Base-by-base conservation (phyloP, 2,888 invertebrate genomes). In the Leucozona laternaria region DNA sequence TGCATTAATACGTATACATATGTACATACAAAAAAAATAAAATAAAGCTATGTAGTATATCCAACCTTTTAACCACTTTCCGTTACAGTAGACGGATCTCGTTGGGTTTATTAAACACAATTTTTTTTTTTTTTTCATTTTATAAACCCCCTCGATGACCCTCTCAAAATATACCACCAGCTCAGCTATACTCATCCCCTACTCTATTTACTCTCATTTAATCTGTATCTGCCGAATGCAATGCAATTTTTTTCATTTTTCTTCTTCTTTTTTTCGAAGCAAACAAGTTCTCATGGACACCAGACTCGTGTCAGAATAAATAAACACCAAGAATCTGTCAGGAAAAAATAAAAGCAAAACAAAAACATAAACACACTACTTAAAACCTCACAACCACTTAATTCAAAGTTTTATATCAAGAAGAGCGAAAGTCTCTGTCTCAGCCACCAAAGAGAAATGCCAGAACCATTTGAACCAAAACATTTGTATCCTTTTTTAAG, bases 251-350 rank as follows among this genome's bases (percentile, higher is more conserved):
- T 76, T 71, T 15, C n/a, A 17, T 70, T 68, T 40, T 45, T 57
- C 50, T 17, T 20, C 40, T 40, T 31, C 11, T 45, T 45, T 34
- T 20, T 0, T 8, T 48, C n/a, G 45, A 68, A 62, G 53, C 82
- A 68, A 83, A 83, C 68, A 73, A 72, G 17, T 55, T 78, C 25
- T 68, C 78, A 83, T 68, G 78, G 82, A 85, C 77, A 85, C 77
- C 81, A 81, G 85, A 78, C 85, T 81, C 55, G 72, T 81, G 77
- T 85, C 81, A 85, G 77, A 72, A 81, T 77, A 81, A 81, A 85
- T 78, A 77, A 60, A 77, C 76, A 81, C 45, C 68, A 76, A 77
- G 60, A 37, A 85, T 85, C 79, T 62, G 72, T 60, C 57, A 73
- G 40, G 43, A 57, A 15, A 17, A 11, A 13, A 28, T 40, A 71